Percentiles rank a stretch among this genome's conserved stretches.
phyloP scores from a whole-genome alignment of 35 echinoderm and acorn worm genomes.

The Nesometra sesokonis region DNA sequence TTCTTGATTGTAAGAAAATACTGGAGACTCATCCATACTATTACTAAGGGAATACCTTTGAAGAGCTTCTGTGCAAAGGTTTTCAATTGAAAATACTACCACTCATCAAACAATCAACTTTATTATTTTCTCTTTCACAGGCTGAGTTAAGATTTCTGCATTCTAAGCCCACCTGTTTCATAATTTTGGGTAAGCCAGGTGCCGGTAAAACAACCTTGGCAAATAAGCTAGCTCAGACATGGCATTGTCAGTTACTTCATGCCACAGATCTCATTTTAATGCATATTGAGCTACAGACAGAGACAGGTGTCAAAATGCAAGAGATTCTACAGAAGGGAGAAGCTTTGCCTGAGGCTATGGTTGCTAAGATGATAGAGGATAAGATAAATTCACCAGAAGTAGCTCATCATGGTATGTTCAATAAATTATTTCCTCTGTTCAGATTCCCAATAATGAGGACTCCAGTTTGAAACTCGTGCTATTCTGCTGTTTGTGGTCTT shows the following conservation, averaged over 20 bases:
- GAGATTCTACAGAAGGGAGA: conserved; percentile 78
- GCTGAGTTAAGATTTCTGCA: conserved; percentile 80
- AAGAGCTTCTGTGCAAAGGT: too few relatives aligned
- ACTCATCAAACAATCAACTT: too few relatives aligned
- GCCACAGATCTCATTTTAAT: conserved; percentile 84
- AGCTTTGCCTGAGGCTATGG: conserved; percentile 82
- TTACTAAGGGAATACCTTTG: too few relatives aligned
- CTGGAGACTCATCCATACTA: too few relatives aligned
- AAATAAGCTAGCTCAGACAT: conserved; percentile 74
- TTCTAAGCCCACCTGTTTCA: conserved; percentile 95
- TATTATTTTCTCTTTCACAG: conserved; percentile 36
- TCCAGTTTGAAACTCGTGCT: too few relatives aligned
- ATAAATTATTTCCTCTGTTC: too few relatives aligned
- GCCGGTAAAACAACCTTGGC: conserved; percentile 75
- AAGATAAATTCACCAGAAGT: conserved; percentile 94
- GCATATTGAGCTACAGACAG: conserved; percentile 79
- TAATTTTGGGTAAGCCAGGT: conserved; percentile 89
- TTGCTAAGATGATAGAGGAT: conserved; percentile 81
- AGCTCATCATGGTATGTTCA: conserved; percentile 68
- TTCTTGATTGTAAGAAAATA: too few relatives aligned
- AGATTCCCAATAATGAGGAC: too few relatives aligned
- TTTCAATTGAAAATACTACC: too few relatives aligned
- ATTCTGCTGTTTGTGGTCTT: too few relatives aligned
- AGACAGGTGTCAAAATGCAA: conserved; percentile 44
- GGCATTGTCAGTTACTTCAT: conserved; percentile 86